Evolutionary conservation across 2,888 invertebrate species (phyloP), one percentile per base, ranked within the genome.

Genomic region (Noctua janthe): DNA sequence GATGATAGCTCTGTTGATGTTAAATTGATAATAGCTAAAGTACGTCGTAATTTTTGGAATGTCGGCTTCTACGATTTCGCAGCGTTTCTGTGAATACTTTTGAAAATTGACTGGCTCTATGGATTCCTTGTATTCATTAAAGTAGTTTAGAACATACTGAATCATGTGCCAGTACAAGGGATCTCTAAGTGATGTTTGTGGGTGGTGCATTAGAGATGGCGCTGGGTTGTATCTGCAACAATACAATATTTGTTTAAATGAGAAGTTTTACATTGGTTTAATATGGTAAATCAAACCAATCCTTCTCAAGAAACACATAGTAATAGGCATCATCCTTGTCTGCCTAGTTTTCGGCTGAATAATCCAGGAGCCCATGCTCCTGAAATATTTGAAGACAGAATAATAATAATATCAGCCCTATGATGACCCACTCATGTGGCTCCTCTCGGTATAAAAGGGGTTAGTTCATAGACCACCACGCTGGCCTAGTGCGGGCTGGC

Each of bases 111-210:
- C 94, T 8, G 94, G 94, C 59, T 93, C 90, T 80, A 95, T 90
- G 0, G 90, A 91, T 23, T 92, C 91, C 76, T 93, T 92, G 82
- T 93, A 96, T 35, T 95, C 94, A 15, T 88, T 92, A 49, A 95
- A 95, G 84, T 96, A 97, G 67, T 93, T 93, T 15, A 95, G 80
- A 66, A 94, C 88, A 70, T 90, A 92, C 84, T 94, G 89, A 11
- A 97, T 92, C 84, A 97, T 89, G 39, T 91, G 86, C 96, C 96
- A 96, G 84, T 94, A 96, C 2, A 92, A 88, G 1, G 96, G 95
- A 86, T 96, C 96, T 81, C 96, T 92, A 64, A 97, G 87, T 51
- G 95, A 91, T 80, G 97, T 97, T 90, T 96, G 94, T 7, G 96
- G 94, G 71, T 95, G 94, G 83, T 97, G 96, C 56, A 96, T 81